A percentile compares a stretch with the other conserved stretches of the same genome.
Conservation (phyloP, 2,113 vertebrate genomes). For the Charadrius vociferus region DNA sequence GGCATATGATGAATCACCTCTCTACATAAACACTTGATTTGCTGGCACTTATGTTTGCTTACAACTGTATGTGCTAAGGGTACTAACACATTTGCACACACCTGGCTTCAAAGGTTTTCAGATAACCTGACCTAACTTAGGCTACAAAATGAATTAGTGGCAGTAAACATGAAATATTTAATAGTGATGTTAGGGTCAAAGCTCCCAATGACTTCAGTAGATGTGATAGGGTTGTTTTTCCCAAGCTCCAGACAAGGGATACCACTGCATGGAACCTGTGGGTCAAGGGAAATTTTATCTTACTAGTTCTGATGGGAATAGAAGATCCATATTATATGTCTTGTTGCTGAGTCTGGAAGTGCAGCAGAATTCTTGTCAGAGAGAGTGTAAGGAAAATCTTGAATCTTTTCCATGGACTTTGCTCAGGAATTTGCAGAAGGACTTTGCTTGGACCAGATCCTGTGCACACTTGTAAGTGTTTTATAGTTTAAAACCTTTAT, state of each 20-base stretch:
- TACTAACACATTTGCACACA: background rate
- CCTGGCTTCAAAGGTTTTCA: background rate
- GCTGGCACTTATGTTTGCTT: background rate
- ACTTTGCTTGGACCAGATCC: background rate
- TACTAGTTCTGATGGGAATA: background rate
- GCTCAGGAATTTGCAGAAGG: background rate
- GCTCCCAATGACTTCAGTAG: background rate
- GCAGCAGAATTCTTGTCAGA: background rate
- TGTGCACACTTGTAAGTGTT: background rate
- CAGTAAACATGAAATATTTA: fast-evolving
- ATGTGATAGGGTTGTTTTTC: background rate
- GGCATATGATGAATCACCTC: background rate
- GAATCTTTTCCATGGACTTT: background rate
- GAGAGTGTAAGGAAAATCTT: background rate
- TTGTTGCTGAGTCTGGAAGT: background rate
- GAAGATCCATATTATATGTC: background rate
- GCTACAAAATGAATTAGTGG: background rate
- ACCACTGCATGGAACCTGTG: background rate
- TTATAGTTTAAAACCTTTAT: background rate
- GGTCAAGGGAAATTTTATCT: background rate
- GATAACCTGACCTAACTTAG: background rate
- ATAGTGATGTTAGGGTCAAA: background rate
- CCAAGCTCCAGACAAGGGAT: background rate
- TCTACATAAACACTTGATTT: background rate
- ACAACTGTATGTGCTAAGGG: background rate